Evolutionary conservation across 2,888 invertebrate genomes (phyloP).

Genomic region (Machimus atricapillus): DNA sequence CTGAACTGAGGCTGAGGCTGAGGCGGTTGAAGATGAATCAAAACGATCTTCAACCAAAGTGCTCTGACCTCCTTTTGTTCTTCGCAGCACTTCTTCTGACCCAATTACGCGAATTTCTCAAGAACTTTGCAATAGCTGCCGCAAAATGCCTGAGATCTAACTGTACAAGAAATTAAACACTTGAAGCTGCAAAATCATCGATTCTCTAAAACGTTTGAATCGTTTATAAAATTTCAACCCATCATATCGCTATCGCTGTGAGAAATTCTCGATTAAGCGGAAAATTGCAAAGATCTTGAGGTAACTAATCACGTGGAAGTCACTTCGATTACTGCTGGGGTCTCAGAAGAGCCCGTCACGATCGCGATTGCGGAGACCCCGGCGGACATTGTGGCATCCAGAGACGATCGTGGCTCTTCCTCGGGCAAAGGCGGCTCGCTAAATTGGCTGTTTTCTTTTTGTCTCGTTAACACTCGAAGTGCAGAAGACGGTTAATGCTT

Average conservation of each 20-base stretch:
- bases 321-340: constrained; percentile 14
- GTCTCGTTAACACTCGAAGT: constrained; percentile 18
- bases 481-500: not conserved
- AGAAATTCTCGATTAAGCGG: constrained; percentile 31
- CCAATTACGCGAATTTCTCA: constrained; percentile 24
- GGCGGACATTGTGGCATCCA: not conserved
- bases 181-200: constrained; percentile 25
- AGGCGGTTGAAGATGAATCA: not conserved
- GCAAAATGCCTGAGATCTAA: constrained; percentile 7
- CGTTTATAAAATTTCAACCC: constrained; percentile 26
- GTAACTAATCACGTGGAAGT: constrained; percentile 29
- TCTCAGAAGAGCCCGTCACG: constrained; percentile 12
- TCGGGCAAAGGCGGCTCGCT: not conserved
- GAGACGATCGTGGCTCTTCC: not conserved
- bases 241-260: constrained; percentile 26
- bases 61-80: constrained; percentile 3
- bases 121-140: constrained; percentile 22
- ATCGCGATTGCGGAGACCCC: not conserved
- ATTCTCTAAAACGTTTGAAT: constrained; percentile 13
- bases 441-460: constrained; percentile 17
- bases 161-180: constrained; percentile 36
- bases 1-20: not conserved
- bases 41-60: constrained; percentile 1
- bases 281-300: constrained; percentile 29
- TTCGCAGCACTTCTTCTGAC: not conserved